Base-by-base conservation (phyloP, 2,888 invertebrate genomes). In the Pseudanteris insignis region DNA sequence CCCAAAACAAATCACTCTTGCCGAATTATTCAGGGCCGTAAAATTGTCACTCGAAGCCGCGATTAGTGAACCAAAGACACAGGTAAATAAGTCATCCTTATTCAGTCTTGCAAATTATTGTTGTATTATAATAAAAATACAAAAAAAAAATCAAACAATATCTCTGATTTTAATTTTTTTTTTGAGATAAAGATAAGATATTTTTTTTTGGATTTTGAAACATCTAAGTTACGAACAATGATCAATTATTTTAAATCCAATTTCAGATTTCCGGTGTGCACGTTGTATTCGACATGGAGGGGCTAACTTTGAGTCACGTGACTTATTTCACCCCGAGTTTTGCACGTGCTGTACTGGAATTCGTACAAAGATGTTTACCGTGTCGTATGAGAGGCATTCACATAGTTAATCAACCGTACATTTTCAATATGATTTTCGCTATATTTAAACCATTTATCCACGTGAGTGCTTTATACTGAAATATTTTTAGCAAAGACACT, bases 401-500 rank as follows among this genome's bases (percentile, higher is more conserved):
- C 74, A 84, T 94, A 38, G 83, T 95, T n/a, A 92, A 92, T 76
- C 94, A 95, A 75, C 91, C 94, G 0, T 87, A 86, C 65, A 84
- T 94, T 59, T 94, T 95, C 81, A 92, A 92, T 73, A 88, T 93
- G 86, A 82, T 92, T 2, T 94, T 90, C 72, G 87, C 90, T 5
- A 84, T 96, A 47, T 90, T 95, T 79, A 93, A 92, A 76, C 95
- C 94, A 0, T 94, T 95, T 76, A 82, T 95, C 67, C 55, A 75
- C 59, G 78, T 79, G 65, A 14, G 53, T 21, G n/a, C n/a, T n/a
- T n/a, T n/a, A n/a, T n/a, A n/a, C n/a, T n/a, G n/a, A n/a, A n/a
- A n/a, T n/a, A n/a, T n/a, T n/a, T n/a, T n/a, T n/a, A n/a, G n/a
- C n/a, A n/a, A n/a, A n/a, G n/a, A n/a, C n/a, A n/a, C n/a, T n/a